Conservation (phyloP, 2,797 vertebrate species). For the Phoeniculus purpureus region DNA sequence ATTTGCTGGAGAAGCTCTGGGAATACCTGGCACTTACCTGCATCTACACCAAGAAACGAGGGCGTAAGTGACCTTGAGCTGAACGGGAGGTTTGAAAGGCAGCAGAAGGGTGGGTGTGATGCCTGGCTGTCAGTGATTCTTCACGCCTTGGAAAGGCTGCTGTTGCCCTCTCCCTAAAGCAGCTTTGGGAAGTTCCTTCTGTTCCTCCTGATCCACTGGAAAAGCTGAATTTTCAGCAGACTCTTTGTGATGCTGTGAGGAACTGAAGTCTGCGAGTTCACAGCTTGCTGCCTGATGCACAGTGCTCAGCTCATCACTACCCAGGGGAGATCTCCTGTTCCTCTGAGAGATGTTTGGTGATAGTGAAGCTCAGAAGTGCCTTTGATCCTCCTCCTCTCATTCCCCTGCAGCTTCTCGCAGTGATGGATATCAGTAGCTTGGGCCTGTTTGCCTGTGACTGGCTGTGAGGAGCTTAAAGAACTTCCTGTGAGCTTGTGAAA, state of each 20-base stretch:
- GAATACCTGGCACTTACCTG: constrained; percentile 96
- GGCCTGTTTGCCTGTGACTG: neutral
- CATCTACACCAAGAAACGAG: constrained; percentile 98
- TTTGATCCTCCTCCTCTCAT: neutral
- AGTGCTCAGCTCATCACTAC: neutral
- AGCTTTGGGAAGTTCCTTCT: neutral
- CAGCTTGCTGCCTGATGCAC: neutral
- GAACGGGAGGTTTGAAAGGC: neutral
- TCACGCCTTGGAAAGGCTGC: neutral
- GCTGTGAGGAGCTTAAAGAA: neutral
- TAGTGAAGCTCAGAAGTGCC: neutral
- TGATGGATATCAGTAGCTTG: neutral
- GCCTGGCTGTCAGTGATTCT: neutral
- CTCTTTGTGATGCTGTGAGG: neutral
- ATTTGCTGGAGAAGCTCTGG: constrained; percentile 93
- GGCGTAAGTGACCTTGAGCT: constrained; percentile 80
- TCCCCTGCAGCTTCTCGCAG: neutral
- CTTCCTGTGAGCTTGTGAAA: neutral
- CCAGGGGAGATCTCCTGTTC: neutral
- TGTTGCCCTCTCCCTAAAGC: neutral
- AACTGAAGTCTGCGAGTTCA: neutral
- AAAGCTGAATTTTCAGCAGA: neutral
- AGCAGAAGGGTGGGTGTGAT: neutral
- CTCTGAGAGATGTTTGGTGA: neutral
- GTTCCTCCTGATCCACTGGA: neutral